These are phyloP conservation scores for Conomelus anceps DNA, from an alignment of 2,888 invertebrate genomes.

Conservation along the genomic window DNA sequence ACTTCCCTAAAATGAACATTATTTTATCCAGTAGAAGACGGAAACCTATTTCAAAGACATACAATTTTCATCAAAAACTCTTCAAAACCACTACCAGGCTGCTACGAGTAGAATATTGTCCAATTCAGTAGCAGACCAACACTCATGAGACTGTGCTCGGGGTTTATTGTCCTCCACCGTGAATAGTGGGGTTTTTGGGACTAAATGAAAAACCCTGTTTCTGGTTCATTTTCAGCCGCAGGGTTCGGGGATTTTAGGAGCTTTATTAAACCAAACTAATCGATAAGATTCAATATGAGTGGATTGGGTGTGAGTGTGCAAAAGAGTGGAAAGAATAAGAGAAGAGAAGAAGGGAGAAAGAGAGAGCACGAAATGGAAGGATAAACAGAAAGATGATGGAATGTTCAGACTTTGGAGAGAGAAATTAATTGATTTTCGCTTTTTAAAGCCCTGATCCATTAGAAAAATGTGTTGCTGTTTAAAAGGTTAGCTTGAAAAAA, in stretches of 20 bases:
- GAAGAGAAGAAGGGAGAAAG: background rate
- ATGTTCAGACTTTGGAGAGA: background rate
- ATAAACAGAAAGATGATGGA: background rate
- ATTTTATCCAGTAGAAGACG: background rate
- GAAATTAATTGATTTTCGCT: background rate
- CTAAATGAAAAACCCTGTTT: background rate
- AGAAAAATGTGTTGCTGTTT: background rate
- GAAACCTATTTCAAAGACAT: background rate
- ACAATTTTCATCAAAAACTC: background rate
- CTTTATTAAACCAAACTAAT: background rate
- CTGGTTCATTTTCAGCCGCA: background rate
- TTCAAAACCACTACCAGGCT: background rate
- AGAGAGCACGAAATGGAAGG: too few relatives aligned
- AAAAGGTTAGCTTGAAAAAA: background rate
- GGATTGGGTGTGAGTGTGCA: background rate
- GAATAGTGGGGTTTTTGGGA: background rate
- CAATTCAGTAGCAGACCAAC: background rate
- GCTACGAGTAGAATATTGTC: background rate
- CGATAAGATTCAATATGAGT: background rate
- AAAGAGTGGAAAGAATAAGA: background rate
- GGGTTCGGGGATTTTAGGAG: background rate
- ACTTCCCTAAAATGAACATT: background rate
- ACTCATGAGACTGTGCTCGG: background rate
- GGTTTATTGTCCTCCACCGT: background rate
- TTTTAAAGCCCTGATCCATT: background rate